Evolutionary conservation across 2,113 vertebrate species (phyloP).

Genomic region (Lophochroa leadbeateri): DNA sequence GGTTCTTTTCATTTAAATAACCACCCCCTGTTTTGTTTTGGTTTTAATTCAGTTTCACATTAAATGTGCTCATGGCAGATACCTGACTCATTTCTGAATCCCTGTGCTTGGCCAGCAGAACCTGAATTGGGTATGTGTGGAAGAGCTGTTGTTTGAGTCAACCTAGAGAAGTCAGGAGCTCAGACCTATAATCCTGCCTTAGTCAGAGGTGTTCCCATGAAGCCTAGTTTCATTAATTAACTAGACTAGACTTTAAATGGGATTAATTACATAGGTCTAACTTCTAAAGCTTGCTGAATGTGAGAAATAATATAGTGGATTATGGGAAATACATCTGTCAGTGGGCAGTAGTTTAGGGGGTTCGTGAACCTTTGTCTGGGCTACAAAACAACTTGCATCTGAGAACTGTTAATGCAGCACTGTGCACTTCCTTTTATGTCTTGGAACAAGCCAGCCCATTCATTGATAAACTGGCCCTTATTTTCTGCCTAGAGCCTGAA

Average conservation of each 20-base stretch:
- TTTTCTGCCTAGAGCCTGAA: background rate
- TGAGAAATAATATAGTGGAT: background rate
- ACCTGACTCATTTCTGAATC: background rate
- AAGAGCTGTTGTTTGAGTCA: background rate
- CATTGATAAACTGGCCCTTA: background rate
- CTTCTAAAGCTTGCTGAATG: background rate
- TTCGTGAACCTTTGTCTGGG: background rate
- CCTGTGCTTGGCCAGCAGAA: background rate
- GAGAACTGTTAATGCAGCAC: background rate
- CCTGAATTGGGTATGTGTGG: background rate
- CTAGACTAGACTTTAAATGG: background rate
- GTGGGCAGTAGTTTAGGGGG: background rate
- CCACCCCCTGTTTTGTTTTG: background rate
- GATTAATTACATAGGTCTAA: background rate
- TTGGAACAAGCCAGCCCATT: background rate
- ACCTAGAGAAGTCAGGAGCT: background rate
- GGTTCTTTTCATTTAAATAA: background rate
- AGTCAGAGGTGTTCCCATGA: slow-evolving; percentile 13
- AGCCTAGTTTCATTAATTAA: background rate
- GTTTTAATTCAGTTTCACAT: background rate
- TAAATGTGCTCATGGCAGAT: background rate
- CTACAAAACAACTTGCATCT: background rate
- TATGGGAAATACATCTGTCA: background rate
- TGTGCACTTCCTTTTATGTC: background rate
- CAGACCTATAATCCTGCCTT: background rate